A percentile compares a stretch with the other conserved stretches of the same genome.
Evolutionary conservation across 2,888 invertebrate species (phyloP).

Genomic region (Amiota mariae): DNA sequence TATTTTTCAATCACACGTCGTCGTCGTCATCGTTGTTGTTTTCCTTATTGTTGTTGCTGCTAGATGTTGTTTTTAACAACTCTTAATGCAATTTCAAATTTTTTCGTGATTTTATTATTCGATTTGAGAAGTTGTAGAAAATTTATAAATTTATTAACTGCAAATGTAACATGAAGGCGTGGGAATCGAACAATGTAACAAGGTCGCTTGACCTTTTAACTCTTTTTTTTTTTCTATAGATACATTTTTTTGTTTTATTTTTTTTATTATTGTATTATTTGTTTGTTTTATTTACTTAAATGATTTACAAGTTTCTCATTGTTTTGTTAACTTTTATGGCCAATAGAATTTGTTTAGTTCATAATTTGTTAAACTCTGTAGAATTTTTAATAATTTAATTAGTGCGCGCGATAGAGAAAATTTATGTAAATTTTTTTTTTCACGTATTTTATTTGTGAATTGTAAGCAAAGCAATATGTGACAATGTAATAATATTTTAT

Average conservation of each 20-base stretch:
- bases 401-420: neutral
- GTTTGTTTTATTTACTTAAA: neutral
- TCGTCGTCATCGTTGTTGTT: neutral
- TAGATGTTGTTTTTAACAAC: neutral
- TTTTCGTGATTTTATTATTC: neutral
- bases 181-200: conserved; percentile 52
- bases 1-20: neutral
- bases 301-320: too few species aligned
- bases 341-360: neutral
- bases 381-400: conserved; percentile 8
- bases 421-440: too few species aligned
- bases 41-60: neutral
- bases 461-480: too few species aligned
- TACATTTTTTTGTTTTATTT: neutral
- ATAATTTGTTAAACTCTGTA: neutral
- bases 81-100: neutral
- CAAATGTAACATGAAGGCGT: conserved; percentile 54
- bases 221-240: neutral
- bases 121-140: conserved; percentile 9
- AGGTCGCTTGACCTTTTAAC: conserved; percentile 4
- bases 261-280: neutral
- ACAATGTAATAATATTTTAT: too few species aligned
- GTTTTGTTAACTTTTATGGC: neutral
- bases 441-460: too few species aligned
- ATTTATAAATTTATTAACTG: conserved; percentile 55